Percentiles rank a stretch among this genome's conserved stretches.
Evolutionary conservation across 2,797 vertebrate species (phyloP).

Genomic region (Brachyalestes nurse): DNA sequence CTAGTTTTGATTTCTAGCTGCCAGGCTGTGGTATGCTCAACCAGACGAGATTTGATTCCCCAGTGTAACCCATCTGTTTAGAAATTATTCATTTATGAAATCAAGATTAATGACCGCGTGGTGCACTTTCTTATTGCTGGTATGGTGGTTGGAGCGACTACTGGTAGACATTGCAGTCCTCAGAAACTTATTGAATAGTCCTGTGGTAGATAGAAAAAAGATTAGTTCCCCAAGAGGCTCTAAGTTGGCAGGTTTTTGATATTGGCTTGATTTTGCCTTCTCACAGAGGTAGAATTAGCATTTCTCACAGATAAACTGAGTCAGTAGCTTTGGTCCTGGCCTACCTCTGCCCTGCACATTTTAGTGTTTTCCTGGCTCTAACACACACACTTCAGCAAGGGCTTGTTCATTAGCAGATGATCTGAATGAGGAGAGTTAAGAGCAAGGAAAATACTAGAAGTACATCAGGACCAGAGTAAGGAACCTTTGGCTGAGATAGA

Average conservation of each 20-base stretch:
- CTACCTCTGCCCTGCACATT: neutral
- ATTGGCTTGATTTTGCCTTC: neutral
- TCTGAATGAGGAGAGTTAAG: neutral
- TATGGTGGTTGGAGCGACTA: constrained; percentile 30
- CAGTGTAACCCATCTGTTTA: neutral
- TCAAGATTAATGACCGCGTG: neutral
- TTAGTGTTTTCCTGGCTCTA: neutral
- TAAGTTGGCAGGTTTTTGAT: neutral
- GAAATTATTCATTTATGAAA: neutral
- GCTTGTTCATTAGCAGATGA: neutral
- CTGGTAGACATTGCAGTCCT: neutral
- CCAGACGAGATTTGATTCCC: neutral
- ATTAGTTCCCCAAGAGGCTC: neutral
- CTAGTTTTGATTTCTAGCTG: neutral
- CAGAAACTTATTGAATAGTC: constrained; percentile 21
- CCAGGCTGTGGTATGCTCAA: neutral
- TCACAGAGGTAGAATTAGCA: no score
- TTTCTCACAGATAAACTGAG: no score
- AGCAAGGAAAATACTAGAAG: neutral
- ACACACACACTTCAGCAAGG: neutral
- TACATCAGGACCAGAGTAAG: neutral
- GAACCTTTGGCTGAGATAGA: neutral
- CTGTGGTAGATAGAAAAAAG: neutral
- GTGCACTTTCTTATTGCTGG: neutral
- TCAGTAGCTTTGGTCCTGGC: neutral